These are phyloP conservation scores for Varecia variegata DNA, from an alignment of 2,797 vertebrate genomes.

Conservation along the genomic window DNA sequence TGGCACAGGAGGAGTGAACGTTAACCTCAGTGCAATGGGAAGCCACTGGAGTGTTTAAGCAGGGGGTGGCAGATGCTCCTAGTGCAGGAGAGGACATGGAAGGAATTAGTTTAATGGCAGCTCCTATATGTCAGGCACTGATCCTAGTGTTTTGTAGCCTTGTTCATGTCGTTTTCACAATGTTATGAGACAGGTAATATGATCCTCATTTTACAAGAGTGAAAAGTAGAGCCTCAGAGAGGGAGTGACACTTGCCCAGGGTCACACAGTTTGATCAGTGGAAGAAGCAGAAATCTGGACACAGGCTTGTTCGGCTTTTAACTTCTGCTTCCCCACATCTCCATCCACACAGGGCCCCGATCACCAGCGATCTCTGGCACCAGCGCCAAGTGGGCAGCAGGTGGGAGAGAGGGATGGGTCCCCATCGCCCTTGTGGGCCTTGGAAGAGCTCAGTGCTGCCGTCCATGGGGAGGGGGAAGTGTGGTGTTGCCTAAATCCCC, in stretches of 20 bases:
- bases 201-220: not conserved
- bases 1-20: not conserved
- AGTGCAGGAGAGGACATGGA: not conserved
- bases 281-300: not conserved
- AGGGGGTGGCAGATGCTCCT: not conserved
- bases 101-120: not conserved
- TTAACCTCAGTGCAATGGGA: not conserved
- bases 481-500: not conserved
- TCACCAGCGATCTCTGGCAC: not conserved
- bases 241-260: not conserved
- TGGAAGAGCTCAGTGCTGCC: not conserved
- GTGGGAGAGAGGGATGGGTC: not conserved
- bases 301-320: not conserved
- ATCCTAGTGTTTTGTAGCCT: not conserved
- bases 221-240: not conserved
- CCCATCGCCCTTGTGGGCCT: not conserved
- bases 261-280: not conserved
- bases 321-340: not conserved
- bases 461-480: not conserved
- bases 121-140: not conserved
- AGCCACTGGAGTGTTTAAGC: not conserved
- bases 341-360: rapidly evolving
- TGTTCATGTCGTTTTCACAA: not conserved
- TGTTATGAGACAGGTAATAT: not conserved
- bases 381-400: not conserved